Base-by-base conservation (phyloP, 2,797 vertebrate species). In the Heliangelus exortis region DNA sequence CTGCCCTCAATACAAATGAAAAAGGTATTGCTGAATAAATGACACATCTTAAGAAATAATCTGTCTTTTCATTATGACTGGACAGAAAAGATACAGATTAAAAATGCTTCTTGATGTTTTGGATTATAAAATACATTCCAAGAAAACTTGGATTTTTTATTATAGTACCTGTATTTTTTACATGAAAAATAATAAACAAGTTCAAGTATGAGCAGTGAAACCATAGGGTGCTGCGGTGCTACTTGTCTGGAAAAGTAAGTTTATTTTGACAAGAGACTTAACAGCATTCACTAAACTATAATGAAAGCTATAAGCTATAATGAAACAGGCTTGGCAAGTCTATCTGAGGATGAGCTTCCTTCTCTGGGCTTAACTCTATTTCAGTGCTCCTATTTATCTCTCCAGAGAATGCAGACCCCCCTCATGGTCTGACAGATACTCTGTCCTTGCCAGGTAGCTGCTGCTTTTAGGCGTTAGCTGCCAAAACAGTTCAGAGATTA, bases 381-480 rank as follows among this genome's bases (percentile, higher is more conserved):
- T 91, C 76, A 61, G 45, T 31, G 41, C 18, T 94, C 62, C 85
- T 41, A 65, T 96, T 96, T 93, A 86, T 96, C 93, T 96, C 77
- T 74, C 59, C n/a, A 54, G 21, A 62, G 83, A 93, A 79, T 28
- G 83, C 72, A 82, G 57, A 77, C 85, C 91, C 89, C 87, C 85
- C 84, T 92, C 95, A 51, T 91, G 83, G 89, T 77, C 95, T 95
- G 94, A 95, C 96, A 96, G 78, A 92, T 92, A 90, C 50, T 86
- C 78, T 89, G 85, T 95, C 93, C 95, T 93, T 97, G 96, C 96
- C 94, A 97, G 95, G 97, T 96, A 95, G 67, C 84, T 95, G 81
- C 81, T 95, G 92, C 91, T 95, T 86, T 96, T 73, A 95, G 94
- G 91, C 93, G 92, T 69, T 75, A 92, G 54, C 87, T 97, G 96